Base-by-base conservation (phyloP, 2,888 invertebrate genomes). In the Eupithecia vulgata region DNA sequence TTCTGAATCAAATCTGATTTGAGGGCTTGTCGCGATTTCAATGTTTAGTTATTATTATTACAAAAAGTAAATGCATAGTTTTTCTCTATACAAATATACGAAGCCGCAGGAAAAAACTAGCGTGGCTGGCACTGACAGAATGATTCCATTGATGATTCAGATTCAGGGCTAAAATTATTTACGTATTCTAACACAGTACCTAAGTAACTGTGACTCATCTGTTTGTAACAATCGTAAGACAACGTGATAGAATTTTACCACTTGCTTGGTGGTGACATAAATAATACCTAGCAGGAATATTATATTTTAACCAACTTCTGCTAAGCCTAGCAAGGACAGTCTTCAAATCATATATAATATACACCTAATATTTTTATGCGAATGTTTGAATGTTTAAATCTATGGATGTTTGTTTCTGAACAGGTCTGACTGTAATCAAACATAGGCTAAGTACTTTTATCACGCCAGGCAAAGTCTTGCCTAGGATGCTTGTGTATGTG, bases 231-330 rank as follows among this genome's bases (percentile, higher is more conserved):
- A 77, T 73, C 64, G 66, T 62, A 70, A 75, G 71, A 62, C 73
- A 80, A 84, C 85, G 84, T 86, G 85, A 85, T 78, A 85, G 75
- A 80, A 83, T 82, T 81, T 79, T 72, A 75, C 62, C 30, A 70
- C 37, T 69, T 67, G 65, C 68, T 74, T 40, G 25, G 21, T 61
- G 61, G 30, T 57, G 57, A 25, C 25, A 25, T 57, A 61, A 61
- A 61, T n/a, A n/a, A n/a, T n/a, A n/a, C 7, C 34, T 61, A 34
- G 61, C 61, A 61, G 17, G 57, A 13, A 21, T 25, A 2, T 25
- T 25, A 2, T 25, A 57, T 5, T 8, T 0, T 21, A 12, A 3
- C 10, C 25, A 57, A 21, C 52, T 52, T n/a, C n/a, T 52, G 21
- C 21, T 21, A 12, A 10, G 10, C 21, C 52, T 52, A 21, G 6